These are phyloP conservation scores for Ichneumoninae sp. DNA, from an alignment of 2,888 invertebrate species.

Conservation along the genomic window DNA sequence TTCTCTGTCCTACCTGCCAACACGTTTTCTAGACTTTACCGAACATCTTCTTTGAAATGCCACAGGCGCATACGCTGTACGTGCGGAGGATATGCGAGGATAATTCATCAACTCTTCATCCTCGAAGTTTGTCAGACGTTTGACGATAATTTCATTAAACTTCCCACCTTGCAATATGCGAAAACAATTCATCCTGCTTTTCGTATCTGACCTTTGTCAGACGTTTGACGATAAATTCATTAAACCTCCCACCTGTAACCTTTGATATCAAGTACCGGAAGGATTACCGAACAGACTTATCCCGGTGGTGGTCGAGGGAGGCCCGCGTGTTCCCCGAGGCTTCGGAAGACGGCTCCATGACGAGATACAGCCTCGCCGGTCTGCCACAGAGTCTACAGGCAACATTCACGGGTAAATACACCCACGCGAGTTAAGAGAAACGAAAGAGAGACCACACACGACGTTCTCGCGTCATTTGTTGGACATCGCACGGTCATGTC, in stretches of 20 bases:
- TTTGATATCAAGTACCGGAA: slow-evolving; percentile 54
- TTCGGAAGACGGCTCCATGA: slow-evolving; percentile 60
- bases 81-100: background rate
- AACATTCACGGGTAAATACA: slow-evolving; percentile 70
- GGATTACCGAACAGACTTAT: slow-evolving; percentile 29
- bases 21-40: slow-evolving; percentile 25
- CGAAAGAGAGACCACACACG: slow-evolving; percentile 81
- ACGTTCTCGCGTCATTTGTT: slow-evolving; percentile 82
- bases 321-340: slow-evolving; percentile 53
- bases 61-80: background rate
- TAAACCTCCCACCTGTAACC: slow-evolving; percentile 53
- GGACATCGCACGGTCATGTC: slow-evolving; percentile 81
- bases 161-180: background rate
- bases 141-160: slow-evolving; percentile 22
- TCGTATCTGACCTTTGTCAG: background rate
- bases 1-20: slow-evolving; percentile 32
- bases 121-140: background rate
- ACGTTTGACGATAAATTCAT: slow-evolving; percentile 19
- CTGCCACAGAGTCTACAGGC: slow-evolving; percentile 35
- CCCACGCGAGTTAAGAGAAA: slow-evolving; percentile 78
- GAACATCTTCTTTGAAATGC: slow-evolving; percentile 44
- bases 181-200: background rate
- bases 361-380: slow-evolving; percentile 51
- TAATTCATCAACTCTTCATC: slow-evolving; percentile 32
- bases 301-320: slow-evolving; percentile 48